These are phyloP conservation scores for Hapalemur alaotrensis DNA, from an alignment of 2,797 vertebrate genomes.

Conservation along the genomic window DNA sequence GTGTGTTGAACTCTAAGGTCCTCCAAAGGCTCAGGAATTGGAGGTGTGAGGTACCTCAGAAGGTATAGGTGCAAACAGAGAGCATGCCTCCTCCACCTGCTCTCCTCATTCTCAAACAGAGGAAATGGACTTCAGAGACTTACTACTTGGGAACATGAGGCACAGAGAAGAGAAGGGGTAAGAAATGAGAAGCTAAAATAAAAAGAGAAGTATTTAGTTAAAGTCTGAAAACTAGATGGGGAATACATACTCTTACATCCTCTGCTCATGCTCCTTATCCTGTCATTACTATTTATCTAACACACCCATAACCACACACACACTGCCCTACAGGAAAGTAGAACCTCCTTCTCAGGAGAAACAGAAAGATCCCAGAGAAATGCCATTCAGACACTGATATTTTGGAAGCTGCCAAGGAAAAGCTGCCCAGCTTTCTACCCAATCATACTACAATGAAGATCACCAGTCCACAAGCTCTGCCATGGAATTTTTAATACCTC, in stretches of 20 bases:
- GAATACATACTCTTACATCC: accelerated
- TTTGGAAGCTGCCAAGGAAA: not conserved
- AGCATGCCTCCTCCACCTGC: not conserved
- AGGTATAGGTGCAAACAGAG: accelerated
- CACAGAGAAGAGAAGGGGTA: not conserved
- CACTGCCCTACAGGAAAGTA: accelerated
- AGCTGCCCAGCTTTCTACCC: not conserved
- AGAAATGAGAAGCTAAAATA: not conserved
- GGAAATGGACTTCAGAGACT: not conserved
- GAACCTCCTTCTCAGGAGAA: not conserved
- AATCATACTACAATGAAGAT: not conserved
- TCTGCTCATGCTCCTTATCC: too few species aligned
- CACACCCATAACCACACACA: accelerated
- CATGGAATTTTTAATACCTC: not conserved
- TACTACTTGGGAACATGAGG: not conserved
- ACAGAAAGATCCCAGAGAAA: not conserved
- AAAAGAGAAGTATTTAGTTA: not conserved
- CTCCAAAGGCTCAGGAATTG: not conserved
- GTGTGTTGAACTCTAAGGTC: not conserved
- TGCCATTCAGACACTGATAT: not conserved
- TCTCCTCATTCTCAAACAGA: not conserved
- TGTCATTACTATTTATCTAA: accelerated
- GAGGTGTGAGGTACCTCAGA: not conserved
- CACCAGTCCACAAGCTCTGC: not conserved
- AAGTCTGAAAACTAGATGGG: not conserved